Evolutionary conservation across 2,888 invertebrate species (phyloP).

Genomic region (Amblyjoppa fuscipennis): DNA sequence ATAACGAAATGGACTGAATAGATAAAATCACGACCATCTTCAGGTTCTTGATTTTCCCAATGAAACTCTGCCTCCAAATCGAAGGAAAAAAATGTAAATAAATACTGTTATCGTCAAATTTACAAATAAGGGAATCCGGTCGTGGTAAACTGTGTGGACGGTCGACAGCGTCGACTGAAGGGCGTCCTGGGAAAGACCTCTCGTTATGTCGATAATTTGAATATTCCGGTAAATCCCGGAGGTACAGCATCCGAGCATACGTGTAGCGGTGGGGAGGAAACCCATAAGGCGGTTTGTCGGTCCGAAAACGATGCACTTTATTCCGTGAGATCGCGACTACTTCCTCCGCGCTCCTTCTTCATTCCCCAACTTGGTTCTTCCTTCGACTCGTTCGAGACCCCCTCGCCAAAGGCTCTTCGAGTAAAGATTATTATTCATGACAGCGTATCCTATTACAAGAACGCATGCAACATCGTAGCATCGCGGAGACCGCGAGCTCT

Average conservation of each 20-base stretch:
- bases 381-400: slow-evolving; percentile 23
- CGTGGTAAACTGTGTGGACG: neutral
- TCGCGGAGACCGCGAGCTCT: slow-evolving; percentile 45
- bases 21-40: too few relatives aligned
- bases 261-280: slow-evolving; percentile 38
- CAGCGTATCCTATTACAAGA: slow-evolving; percentile 76
- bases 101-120: neutral
- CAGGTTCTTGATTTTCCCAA: too few relatives aligned
- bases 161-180: slow-evolving; percentile 9
- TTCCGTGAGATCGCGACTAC: slow-evolving; percentile 38
- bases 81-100: too few relatives aligned
- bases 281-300: slow-evolving; percentile 33
- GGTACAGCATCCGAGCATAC: slow-evolving; percentile 65
- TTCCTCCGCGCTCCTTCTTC: slow-evolving; percentile 32
- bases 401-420: slow-evolving; percentile 50
- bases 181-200: slow-evolving; percentile 22
- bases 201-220: slow-evolving; percentile 54
- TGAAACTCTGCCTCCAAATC: too few relatives aligned
- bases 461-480: slow-evolving; percentile 66
- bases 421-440: slow-evolving; percentile 79
- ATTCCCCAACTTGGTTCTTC: neutral
- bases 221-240: slow-evolving; percentile 56
- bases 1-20: too few relatives aligned
- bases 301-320: slow-evolving; percentile 51
- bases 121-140: neutral